A percentile compares a stretch with the other conserved stretches of the same genome.
These are phyloP conservation scores for Micrastur ruficollis DNA, from an alignment of 2,797 vertebrate genomes.

Conservation along the genomic window DNA sequence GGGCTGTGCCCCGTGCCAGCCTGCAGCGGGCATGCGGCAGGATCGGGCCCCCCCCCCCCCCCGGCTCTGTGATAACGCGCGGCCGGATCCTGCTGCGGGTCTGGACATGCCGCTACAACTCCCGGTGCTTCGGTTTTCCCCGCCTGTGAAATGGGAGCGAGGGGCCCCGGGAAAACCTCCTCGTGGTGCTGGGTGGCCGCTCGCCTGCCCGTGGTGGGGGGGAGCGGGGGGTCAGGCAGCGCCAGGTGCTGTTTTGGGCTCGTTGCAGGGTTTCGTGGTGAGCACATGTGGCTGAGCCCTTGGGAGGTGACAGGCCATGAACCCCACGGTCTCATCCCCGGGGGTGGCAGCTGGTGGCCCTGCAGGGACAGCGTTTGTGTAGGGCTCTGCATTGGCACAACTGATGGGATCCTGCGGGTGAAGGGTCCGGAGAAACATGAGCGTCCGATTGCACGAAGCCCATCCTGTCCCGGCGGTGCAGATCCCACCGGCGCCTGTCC, in stretches of 20 bases:
- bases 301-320: background rate
- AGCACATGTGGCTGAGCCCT: fast-evolving
- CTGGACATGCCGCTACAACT: background rate
- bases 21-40: background rate
- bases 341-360: background rate
- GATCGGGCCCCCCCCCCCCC: background rate
- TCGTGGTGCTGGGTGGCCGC: fast-evolving
- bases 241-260: fast-evolving
- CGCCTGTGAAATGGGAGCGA: background rate
- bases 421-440: background rate
- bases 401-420: fast-evolving
- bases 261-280: fast-evolving
- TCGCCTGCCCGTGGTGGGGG: fast-evolving
- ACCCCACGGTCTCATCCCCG: fast-evolving
- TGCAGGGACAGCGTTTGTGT: fast-evolving
- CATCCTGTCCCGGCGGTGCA: background rate
- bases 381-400: background rate
- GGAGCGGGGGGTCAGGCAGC: fast-evolving
- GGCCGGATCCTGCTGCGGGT: slow-evolving; percentile 19
- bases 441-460: fast-evolving
- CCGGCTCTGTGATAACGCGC: background rate
- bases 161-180: background rate
- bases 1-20: slow-evolving; percentile 25
- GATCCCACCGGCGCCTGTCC: fast-evolving
- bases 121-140: background rate